Percentiles rank a stretch among this genome's conserved stretches.
phyloP scores from a whole-genome alignment of 1,140 invertebrate species.

The Zaprionus gabonicus region DNA sequence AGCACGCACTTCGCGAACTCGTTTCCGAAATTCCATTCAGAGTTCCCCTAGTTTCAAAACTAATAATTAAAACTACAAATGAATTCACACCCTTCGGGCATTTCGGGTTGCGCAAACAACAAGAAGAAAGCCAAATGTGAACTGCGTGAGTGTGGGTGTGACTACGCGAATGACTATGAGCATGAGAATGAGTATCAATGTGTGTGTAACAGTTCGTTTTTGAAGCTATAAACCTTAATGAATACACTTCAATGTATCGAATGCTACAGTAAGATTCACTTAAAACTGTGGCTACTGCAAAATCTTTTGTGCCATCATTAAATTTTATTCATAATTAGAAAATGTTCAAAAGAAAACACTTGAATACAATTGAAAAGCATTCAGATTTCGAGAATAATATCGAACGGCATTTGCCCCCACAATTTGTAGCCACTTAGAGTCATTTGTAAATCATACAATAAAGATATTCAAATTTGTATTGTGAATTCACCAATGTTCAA shows the following conservation, averaged over 20 bases:
- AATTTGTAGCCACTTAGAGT: not conserved
- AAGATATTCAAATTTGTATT: not conserved
- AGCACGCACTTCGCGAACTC: slow-evolving; percentile 45
- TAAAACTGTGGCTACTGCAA: not conserved
- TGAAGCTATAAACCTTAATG: not conserved
- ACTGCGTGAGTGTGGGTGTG: slow-evolving; percentile 4
- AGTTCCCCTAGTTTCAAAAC: slow-evolving; percentile 30
- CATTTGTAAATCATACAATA: not conserved
- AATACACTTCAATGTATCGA: slow-evolving; percentile 4
- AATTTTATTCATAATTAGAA: not conserved
- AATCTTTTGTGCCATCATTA: not conserved
- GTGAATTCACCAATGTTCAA: too few relatives aligned
- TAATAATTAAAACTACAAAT: slow-evolving; percentile 80
- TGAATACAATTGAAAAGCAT: not conserved
- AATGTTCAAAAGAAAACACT: not conserved
- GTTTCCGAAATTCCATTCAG: slow-evolving; percentile 11
- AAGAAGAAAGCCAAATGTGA: slow-evolving; percentile 10
- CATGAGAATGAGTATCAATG: not conserved
- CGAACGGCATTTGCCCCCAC: not conserved
- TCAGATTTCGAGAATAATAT: not conserved
- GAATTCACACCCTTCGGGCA: slow-evolving; percentile 56
- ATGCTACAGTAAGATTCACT: not conserved
- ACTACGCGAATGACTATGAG: slow-evolving; percentile 8
- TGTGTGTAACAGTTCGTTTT: slow-evolving; percentile 18
- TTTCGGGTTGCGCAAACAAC: slow-evolving; percentile 3